Evolutionary conservation across 2,113 vertebrate genomes (phyloP), one percentile per base, ranked within the genome.

Genomic region (Crotophaga sulcirostris): DNA sequence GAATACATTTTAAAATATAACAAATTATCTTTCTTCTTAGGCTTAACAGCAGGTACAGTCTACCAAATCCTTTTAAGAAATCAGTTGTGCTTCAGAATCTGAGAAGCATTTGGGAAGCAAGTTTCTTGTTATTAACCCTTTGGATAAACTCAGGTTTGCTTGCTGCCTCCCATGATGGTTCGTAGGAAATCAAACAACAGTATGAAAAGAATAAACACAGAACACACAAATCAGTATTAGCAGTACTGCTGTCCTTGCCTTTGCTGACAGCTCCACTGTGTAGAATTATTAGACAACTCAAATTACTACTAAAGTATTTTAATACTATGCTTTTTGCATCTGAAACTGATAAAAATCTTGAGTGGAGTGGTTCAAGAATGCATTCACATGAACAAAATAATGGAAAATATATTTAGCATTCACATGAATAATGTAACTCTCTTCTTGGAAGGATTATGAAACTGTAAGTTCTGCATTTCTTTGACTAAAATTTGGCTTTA

Each of bases 371-470:
- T 82, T 96, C 94, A 97, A 96, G 85, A 96, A 93, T 51, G 60
- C 78, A 88, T 92, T 95, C 93, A 58, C 40, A 92, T 93, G 84
- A 92, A 96, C 62, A 94, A 95, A 96, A 93, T 94, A 95, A 91
- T 77, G 95, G 93, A 97, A 98, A 97, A 95, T 97, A 85, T 86
- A 97, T 96, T 97, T 96, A 95, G 85, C 82, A 91, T 95, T 95
- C 86, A 93, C 94, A 93, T 96, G 94, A 97, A 97, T 94, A 96
- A 89, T 96, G 51, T 74, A 97, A 95, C 38, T 96, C 69, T 42
- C 77, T 92, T 96, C 94, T 96, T 96, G 96, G 96, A 94, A 97
- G 73, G 77, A 70, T 86, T 80, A 54, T 49, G 81, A 89, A 76
- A 84, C 85, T 77, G 82, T 86, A 84, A 83, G 84, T 96, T 92